Base-by-base conservation (phyloP, 2,888 invertebrate species). In the Apoda limacodes region DNA sequence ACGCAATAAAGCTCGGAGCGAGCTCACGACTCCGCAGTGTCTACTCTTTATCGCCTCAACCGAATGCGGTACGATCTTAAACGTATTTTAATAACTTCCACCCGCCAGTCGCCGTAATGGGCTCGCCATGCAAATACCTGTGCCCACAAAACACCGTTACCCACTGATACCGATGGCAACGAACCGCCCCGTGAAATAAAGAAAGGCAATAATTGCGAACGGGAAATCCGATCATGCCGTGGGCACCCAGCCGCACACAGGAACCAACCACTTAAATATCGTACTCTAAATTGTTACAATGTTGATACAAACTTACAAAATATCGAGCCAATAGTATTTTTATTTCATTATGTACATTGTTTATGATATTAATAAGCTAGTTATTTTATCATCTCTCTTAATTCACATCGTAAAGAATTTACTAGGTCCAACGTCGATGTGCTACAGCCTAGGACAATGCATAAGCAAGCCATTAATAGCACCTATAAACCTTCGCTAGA, bases 51-150 rank as follows among this genome's bases (percentile, higher is more conserved):
- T 74, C 72, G 63, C 60, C 56, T 50, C 57, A 48, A 39, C 60
- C 64, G 55, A 71, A 68, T 63, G 57, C 68, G 51, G 60, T 61
- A 47, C 63, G 58, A 74, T 72, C 69, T 75, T 70, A 68, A 72
- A 69, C 59, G 65, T 66, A 71, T 74, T 75, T 74, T 71, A 76
- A 74, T 74, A 74, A 72, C 66, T 66, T 70, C 69, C 62, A 64
- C 62, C 63, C 57, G 59, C 61, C 58, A 54, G 65, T 66, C 56
- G 55, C 61, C 53, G 58, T 72, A 72, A 74, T 71, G 66, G 66
- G 60, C 62, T 59, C 61, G 61, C 67, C 67, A 75, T 74, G 74
- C 75, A 75, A 75, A 76, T 71, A 55, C 62, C 52, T 56, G 58
- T 57, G 56, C 58, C 57, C 60, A 59, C 45, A 48, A 48, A 51